Percentiles rank a stretch among this genome's conserved stretches.
Conservation (phyloP, 2,113 vertebrate genomes). For the Empidonax alnorum region DNA sequence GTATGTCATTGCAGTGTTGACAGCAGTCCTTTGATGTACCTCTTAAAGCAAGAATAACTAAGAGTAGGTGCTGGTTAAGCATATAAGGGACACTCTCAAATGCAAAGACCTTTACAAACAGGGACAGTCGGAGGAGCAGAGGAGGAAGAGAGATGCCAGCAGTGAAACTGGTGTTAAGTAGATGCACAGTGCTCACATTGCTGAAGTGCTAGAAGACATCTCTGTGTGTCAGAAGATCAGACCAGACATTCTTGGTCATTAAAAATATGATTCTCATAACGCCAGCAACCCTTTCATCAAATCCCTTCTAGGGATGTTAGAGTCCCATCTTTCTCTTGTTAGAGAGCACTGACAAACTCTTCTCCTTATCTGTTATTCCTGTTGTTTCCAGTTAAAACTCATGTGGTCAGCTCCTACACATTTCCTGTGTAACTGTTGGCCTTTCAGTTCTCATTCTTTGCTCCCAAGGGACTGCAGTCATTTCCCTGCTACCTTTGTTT, state of each 20-base stretch:
- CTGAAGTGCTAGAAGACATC: not conserved
- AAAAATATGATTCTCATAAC: rapidly evolving
- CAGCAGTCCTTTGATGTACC: not conserved
- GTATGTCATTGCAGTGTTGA: not conserved
- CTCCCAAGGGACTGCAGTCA: not conserved
- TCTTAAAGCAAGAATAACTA: not conserved
- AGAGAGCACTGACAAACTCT: not conserved
- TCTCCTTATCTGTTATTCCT: not conserved
- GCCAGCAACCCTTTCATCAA: not conserved
- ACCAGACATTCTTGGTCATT: not conserved
- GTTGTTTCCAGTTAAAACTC: not conserved
- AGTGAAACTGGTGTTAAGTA: not conserved
- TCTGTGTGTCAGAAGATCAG: not conserved
- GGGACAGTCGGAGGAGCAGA: not conserved
- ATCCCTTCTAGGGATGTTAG: not conserved
- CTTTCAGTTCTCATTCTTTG: not conserved
- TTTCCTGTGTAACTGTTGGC: not conserved
- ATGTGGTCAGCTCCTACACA: not conserved
- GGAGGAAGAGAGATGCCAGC: not conserved
- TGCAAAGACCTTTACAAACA: not conserved
- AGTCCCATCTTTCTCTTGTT: not conserved
- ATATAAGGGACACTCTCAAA: not conserved
- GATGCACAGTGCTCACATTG: not conserved
- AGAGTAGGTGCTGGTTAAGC: not conserved
- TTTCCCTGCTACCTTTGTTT: not conserved